Evolutionary conservation across 2,888 invertebrate species (phyloP).

Genomic region (Aleiodes testaceus): DNA sequence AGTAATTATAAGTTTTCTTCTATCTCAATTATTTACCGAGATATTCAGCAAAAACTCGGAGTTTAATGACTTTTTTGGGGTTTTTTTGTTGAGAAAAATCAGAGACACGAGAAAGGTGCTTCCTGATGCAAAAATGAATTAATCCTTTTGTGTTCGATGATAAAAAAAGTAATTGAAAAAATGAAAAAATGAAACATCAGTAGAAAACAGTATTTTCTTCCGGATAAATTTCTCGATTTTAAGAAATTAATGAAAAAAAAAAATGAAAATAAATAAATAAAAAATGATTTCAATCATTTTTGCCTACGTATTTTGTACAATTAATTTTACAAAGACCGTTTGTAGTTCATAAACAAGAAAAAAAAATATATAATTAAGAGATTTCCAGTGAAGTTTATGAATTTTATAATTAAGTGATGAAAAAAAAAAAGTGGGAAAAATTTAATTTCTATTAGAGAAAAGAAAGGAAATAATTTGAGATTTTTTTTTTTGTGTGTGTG

Average conservation of each 20-base stretch:
- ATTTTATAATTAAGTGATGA: no score
- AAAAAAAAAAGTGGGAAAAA: conserved; percentile 5
- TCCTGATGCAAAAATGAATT: conserved; percentile 26
- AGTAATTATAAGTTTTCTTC: no score
- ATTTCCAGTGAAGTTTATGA: no score
- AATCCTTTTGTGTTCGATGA: conserved; percentile 33
- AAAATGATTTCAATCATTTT: conserved; percentile 26
- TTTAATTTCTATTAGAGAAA: conserved; percentile 38
- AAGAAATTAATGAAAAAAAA: no score
- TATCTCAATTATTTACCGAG: no score
- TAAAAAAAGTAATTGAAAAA: background rate
- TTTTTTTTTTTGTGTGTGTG: conserved; percentile 17
- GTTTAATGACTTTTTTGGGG: no score
- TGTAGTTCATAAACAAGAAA: conserved; percentile 29
- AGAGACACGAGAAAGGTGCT: background rate
- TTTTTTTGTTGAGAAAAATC: background rate
- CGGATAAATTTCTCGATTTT: background rate
- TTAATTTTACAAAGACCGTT: conserved; percentile 23
- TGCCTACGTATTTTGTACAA: conserved; percentile 22
- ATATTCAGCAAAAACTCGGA: background rate
- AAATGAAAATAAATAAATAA: background rate
- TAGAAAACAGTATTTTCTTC: background rate
- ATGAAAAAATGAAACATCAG: conserved; percentile 4
- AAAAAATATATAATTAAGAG: no score
- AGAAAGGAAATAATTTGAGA: conserved; percentile 1